Evolutionary conservation across 2,888 invertebrate genomes (phyloP).

Genomic region (Toxonevra muliebris): DNA sequence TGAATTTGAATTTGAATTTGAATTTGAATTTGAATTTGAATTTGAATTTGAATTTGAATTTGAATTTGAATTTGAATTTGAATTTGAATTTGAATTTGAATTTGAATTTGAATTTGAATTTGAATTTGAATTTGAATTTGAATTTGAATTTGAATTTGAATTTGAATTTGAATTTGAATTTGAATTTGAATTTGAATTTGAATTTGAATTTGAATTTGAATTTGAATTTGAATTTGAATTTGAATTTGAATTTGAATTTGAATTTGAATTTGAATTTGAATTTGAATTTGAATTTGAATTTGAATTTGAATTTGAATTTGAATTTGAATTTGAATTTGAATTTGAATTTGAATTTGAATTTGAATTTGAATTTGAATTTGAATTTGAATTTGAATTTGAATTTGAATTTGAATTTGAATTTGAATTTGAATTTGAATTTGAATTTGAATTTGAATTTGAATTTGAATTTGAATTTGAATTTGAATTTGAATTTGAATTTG

Average conservation of each 20-base stretch:
- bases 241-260: neutral
- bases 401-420: slow-evolving; percentile 6
- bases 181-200: slow-evolving; percentile 1
- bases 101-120: slow-evolving; percentile 6
- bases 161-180: slow-evolving; percentile 6
- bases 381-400: slow-evolving; percentile 6
- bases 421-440: slow-evolving; percentile 6
- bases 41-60: slow-evolving; percentile 6
- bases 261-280: neutral
- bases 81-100: slow-evolving; percentile 6
- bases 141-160: slow-evolving; percentile 6
- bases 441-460: slow-evolving; percentile 6
- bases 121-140: slow-evolving; percentile 6
- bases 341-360: slow-evolving; percentile 6
- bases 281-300: neutral
- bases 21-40: slow-evolving; percentile 6
- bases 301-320: slow-evolving; percentile 6
- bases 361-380: slow-evolving; percentile 6
- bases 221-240: neutral
- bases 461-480: slow-evolving; percentile 6
- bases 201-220: slow-evolving; percentile 6
- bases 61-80: slow-evolving; percentile 6
- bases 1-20: slow-evolving; percentile 6
- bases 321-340: slow-evolving; percentile 6
- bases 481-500: slow-evolving; percentile 6